phyloP scores from a whole-genome alignment of 2,888 invertebrate genomes.

The Embidobia sp. region DNA sequence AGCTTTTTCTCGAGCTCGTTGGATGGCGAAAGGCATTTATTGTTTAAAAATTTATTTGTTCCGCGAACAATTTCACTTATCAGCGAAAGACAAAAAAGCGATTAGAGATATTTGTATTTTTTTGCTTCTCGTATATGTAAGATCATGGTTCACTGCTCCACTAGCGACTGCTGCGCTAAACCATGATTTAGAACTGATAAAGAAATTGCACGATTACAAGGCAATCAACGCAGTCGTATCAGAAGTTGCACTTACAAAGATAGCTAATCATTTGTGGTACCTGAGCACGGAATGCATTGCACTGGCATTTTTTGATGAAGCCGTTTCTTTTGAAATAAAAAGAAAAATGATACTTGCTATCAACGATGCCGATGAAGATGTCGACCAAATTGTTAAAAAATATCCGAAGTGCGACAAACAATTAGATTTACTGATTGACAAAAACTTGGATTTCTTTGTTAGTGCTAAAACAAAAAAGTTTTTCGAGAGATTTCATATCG shows the following conservation, averaged over 20 bases:
- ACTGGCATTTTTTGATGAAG: constrained; percentile 54
- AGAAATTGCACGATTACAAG: constrained; percentile 32
- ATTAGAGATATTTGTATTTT: constrained; percentile 25
- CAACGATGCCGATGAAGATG: constrained; percentile 14
- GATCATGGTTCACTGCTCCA: constrained; percentile 18
- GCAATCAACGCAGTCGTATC: constrained; percentile 21
- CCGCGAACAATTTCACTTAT: constrained; percentile 63
- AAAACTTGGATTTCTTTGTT: constrained; percentile 7
- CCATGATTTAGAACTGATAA: constrained; percentile 61
- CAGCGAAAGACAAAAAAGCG: constrained; percentile 49
- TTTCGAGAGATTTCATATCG: constrained; percentile 22
- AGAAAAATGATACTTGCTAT: constrained; percentile 38
- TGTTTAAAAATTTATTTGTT: constrained; percentile 64
- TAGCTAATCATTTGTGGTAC: constrained; percentile 60
- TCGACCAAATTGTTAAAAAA: constrained; percentile 10
- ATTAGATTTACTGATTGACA: constrained; percentile 12
- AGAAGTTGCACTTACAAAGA: constrained; percentile 14
- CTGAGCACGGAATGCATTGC: constrained; percentile 44
- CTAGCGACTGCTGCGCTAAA: constrained; percentile 50
- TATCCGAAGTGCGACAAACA: constrained; percentile 1
- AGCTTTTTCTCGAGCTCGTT: constrained; percentile 69
- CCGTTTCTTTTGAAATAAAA: constrained; percentile 20
- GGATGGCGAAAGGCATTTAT: constrained; percentile 68
- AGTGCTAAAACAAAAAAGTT: constrained; percentile 1
- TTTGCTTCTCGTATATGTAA: constrained; percentile 14